Base-by-base conservation (phyloP, 2,888 invertebrate genomes). In the Drosophila mulleri region DNA sequence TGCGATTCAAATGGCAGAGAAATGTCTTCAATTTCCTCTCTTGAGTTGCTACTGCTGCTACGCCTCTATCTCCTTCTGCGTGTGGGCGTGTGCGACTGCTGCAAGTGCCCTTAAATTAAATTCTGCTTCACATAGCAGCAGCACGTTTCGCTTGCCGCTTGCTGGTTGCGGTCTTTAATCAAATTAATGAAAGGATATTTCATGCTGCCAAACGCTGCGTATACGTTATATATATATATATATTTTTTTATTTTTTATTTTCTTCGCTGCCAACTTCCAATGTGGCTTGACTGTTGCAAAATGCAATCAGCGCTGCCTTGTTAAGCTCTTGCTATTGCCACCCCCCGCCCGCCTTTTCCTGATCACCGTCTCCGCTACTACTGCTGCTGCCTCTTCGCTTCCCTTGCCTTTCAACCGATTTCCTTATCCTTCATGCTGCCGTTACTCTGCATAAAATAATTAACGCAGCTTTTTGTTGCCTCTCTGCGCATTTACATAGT, bases 141-240 rank as follows among this genome's bases (percentile, higher is more conserved):
- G 52, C 44, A 59, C 35, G 41, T 62, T 56, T 52, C 20, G 72
- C 35, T n/a, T 23, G 45, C 41, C 20, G 1, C 52, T 44, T 20
- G 67, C 1, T 50, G 65, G 53, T 72, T 60, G 65, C 68, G 54
- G 39, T 71, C 79, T 83, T 83, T 88, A 73, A 85, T 85, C 86
- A 78, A 72, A 83, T 77, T 78, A 85, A 85, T 88, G 78, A 81
- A 78, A 74, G 81, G 83, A 83, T 83, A 74, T 71, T 71, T 70
- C 56, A 39, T 35, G 45, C 62, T 32, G 44, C 16, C 56, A 53
- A 44, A 29, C 48, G 48, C 9, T 48, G 62, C 60, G 66, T 60
- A 66, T 62, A 58, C 77, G 47, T 52, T n/a, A 52, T 60, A 48
- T 54, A 20, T 47, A 16, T 57, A 23, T 54, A 14, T 42, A n/a